Conservation (phyloP, 1,140 invertebrate genomes). For the Papilio polyxenes region DNA sequence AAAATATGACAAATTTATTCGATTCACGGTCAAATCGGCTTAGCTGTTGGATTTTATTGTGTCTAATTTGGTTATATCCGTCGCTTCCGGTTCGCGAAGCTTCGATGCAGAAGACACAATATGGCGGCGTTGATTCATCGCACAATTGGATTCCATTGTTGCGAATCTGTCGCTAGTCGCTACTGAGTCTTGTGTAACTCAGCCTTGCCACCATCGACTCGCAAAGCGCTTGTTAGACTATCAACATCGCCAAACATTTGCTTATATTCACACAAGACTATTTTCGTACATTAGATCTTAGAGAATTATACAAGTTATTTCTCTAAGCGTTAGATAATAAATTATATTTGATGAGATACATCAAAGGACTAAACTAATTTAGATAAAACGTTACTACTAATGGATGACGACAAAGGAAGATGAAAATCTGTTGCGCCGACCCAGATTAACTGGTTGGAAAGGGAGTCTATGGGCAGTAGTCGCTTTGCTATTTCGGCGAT, state of each 20-base stretch:
- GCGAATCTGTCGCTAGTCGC: slow-evolving; percentile 15
- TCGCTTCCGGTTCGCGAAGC: slow-evolving; percentile 28
- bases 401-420: too few species aligned
- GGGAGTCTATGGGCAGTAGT: too few species aligned
- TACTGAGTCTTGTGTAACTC: slow-evolving; percentile 9
- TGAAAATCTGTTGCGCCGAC: too few species aligned
- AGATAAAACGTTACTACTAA: too few species aligned
- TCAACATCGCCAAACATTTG: background rate
- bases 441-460: too few species aligned
- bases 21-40: slow-evolving; percentile 5
- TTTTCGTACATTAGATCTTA: background rate
- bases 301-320: too few species aligned
- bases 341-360: too few species aligned
- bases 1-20: background rate
- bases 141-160: slow-evolving; percentile 31
- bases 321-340: too few species aligned
- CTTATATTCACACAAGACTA: background rate
- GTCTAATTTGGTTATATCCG: slow-evolving; percentile 22
- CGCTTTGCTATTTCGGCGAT: too few species aligned
- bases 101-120: slow-evolving; percentile 21
- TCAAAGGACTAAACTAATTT: too few species aligned
- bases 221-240: background rate
- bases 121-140: slow-evolving; percentile 23
- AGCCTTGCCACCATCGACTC: slow-evolving; percentile 19
- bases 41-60: slow-evolving; percentile 20